A percentile compares a stretch with the other conserved stretches of the same genome.
phyloP scores from a whole-genome alignment of 2,888 invertebrate genomes.

The Lasioglossum marginatum region DNA sequence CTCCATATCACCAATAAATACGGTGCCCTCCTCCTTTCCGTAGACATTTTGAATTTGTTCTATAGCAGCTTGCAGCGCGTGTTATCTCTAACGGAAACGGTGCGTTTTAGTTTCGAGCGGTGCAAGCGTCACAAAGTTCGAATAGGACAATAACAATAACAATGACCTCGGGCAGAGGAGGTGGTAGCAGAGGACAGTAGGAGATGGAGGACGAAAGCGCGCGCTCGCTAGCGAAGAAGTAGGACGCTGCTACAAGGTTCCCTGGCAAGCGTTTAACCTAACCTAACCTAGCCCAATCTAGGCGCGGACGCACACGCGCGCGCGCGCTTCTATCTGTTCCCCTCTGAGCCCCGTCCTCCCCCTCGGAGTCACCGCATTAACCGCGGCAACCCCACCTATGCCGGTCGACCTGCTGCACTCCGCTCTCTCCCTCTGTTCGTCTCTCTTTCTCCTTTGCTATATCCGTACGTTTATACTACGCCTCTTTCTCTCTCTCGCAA shows the following conservation, averaged over 20 bases:
- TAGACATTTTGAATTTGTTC: neutral
- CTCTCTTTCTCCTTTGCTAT: slow-evolving; percentile 30
- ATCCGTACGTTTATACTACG: slow-evolving; percentile 33
- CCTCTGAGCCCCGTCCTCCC: slow-evolving; percentile 17
- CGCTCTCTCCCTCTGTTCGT: slow-evolving; percentile 45
- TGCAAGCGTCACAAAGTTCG: slow-evolving; percentile 13
- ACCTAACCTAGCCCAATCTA: slow-evolving; percentile 67
- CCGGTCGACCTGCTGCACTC: slow-evolving; percentile 61
- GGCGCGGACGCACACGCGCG: slow-evolving; percentile 64
- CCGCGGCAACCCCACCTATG: slow-evolving; percentile 68
- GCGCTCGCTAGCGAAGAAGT: slow-evolving; percentile 67
- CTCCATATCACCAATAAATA: neutral
- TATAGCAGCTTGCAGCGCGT: neutral
- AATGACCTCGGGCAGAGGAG: slow-evolving; percentile 27
- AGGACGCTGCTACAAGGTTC: slow-evolving; percentile 73
- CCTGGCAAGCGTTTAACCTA: slow-evolving; percentile 69
- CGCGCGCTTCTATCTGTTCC: slow-evolving; percentile 58
- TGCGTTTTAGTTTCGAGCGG: slow-evolving; percentile 14
- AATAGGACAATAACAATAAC: slow-evolving; percentile 43
- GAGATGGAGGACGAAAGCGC: slow-evolving; percentile 61
- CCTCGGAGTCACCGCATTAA: slow-evolving; percentile 47
- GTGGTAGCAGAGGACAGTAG: slow-evolving; percentile 36
- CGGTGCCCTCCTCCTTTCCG: neutral
- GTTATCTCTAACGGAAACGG: neutral
- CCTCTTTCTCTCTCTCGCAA: slow-evolving; percentile 18